These are phyloP conservation scores for Saguinus midas DNA, from an alignment of 2,113 vertebrate species.

Conservation along the genomic window DNA sequence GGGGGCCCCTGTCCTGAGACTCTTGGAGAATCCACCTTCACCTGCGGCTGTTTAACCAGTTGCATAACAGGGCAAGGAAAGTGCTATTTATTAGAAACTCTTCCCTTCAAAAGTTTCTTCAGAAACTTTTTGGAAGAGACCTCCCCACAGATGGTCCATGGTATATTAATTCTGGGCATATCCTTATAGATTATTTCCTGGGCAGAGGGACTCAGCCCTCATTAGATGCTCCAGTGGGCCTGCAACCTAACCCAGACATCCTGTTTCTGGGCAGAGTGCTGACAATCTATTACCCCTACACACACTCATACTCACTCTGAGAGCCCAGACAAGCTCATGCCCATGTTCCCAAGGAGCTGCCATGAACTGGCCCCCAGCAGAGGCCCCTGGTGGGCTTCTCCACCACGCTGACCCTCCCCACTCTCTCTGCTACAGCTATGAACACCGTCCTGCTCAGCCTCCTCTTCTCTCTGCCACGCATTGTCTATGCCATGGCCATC, in stretches of 20 bases:
- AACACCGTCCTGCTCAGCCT: slow-evolving; percentile 96
- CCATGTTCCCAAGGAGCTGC: background rate
- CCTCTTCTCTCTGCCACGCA: slow-evolving; percentile 96
- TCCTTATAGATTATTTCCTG: background rate
- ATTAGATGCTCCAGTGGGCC: background rate
- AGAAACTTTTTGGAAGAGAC: background rate
- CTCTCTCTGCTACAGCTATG: slow-evolving; percentile 87
- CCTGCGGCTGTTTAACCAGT: background rate
- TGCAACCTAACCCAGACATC: background rate
- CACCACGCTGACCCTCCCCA: background rate
- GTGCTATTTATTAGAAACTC: background rate
- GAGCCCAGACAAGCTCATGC: background rate
- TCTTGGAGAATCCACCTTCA: background rate
- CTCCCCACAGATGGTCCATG: accelerated
- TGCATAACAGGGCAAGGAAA: background rate
- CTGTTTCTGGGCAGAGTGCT: background rate
- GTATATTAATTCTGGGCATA: background rate
- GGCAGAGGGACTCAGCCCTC: background rate
- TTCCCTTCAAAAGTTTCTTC: background rate
- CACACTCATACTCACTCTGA: background rate
- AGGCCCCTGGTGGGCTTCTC: too few relatives aligned
- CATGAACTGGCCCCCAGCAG: background rate
- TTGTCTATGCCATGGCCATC: slow-evolving; percentile 96
- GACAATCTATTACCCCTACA: background rate
- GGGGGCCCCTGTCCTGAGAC: background rate